These are phyloP conservation scores for Parochlus steinenii DNA, from an alignment of 2,888 invertebrate species.

Conservation along the genomic window DNA sequence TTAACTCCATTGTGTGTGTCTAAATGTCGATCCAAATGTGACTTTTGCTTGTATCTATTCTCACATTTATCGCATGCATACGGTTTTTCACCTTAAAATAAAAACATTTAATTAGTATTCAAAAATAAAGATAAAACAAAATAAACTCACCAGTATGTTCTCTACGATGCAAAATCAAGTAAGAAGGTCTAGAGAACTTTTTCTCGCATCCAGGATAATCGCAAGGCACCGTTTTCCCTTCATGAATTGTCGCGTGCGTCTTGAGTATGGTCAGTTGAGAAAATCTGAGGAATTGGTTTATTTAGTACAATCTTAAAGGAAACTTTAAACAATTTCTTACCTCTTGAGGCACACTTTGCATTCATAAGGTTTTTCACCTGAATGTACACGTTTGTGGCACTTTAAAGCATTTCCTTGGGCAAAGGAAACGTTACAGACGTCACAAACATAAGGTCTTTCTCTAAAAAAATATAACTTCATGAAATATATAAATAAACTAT, in stretches of 20 bases:
- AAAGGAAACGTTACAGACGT: slow-evolving; percentile 21
- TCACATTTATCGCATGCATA: slow-evolving; percentile 21
- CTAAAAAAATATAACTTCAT: background rate
- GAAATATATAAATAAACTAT: background rate
- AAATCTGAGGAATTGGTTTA: too few relatives aligned
- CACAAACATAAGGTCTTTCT: slow-evolving; percentile 20
- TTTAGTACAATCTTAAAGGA: slow-evolving; percentile 20
- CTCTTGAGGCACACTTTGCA: too few relatives aligned
- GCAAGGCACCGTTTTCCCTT: slow-evolving; percentile 22
- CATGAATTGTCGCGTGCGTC: slow-evolving; percentile 23
- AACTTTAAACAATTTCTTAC: too few relatives aligned
- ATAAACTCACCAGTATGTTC: slow-evolving; percentile 18
- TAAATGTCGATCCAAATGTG: slow-evolving; percentile 23
- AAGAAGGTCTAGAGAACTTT: slow-evolving; percentile 22
- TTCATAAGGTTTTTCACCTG: slow-evolving; percentile 22
- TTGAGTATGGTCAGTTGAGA: slow-evolving; percentile 23
- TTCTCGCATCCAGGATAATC: slow-evolving; percentile 21
- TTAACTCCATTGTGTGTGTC: slow-evolving; percentile 21
- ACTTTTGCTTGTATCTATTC: slow-evolving; percentile 23
- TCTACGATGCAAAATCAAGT: slow-evolving; percentile 21
- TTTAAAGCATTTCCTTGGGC: slow-evolving; percentile 21
- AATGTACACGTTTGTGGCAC: slow-evolving; percentile 23
- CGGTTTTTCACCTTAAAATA: slow-evolving; percentile 18
- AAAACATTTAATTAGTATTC: background rate
- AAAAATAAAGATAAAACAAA: background rate